Conservation (phyloP, 2,113 vertebrate genomes). For the Suricata suricatta region DNA sequence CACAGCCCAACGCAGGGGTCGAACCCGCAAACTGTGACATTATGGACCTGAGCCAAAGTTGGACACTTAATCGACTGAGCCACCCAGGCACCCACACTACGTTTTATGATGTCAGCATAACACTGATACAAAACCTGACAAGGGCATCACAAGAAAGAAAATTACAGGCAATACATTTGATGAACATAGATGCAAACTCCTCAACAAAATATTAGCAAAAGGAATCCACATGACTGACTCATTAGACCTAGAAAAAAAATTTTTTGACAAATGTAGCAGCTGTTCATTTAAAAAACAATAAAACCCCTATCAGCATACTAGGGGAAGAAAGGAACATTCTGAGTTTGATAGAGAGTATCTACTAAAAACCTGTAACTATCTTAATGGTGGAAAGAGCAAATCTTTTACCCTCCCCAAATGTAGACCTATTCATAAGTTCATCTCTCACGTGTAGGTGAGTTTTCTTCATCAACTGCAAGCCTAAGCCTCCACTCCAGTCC, state of each 20-base stretch:
- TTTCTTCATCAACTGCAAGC: neutral
- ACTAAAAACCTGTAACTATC: neutral
- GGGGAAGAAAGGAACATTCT: neutral
- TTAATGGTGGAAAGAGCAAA: neutral
- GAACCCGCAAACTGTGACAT: too few species aligned
- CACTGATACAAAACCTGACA: neutral
- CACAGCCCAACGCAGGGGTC: too few species aligned
- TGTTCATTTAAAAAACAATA: neutral
- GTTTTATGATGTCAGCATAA: neutral
- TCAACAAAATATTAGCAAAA: neutral
- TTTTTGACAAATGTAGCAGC: neutral
- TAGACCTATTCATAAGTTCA: neutral
- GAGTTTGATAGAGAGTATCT: neutral
- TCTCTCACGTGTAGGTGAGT: neutral
- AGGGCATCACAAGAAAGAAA: neutral
- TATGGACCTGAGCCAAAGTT: too few species aligned
- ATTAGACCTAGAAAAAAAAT: neutral
- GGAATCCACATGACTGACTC: neutral
- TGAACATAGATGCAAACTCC: neutral
- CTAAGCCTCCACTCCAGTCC: neutral
- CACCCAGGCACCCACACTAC: too few species aligned
- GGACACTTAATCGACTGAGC: too few species aligned
- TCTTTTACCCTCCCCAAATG: neutral
- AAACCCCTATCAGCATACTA: neutral
- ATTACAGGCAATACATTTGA: neutral